Base-by-base conservation (phyloP, 2,113 vertebrate species). In the Urocynchramus pylzowi region DNA sequence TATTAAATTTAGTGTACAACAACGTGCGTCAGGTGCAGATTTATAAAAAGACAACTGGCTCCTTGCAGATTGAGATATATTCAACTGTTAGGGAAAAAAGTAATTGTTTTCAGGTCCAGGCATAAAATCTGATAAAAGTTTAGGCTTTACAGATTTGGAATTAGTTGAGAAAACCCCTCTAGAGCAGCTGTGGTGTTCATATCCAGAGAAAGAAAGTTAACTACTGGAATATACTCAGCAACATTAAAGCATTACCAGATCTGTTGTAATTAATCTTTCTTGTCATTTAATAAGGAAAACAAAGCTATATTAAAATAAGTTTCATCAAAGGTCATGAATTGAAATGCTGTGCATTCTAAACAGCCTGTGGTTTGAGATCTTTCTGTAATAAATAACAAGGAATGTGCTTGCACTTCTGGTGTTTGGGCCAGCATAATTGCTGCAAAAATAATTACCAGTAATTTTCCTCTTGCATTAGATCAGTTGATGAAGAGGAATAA, bases 391-490 rank as follows among this genome's bases (percentile, higher is more conserved):
- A 93, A 95, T 95, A 97, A 84, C 91, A 49, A 84, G 85, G 91
- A 96, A 94, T 95, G 95, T 95, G 87, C 95, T 96, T 97, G 82
- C 94, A 71, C 89, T 96, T 90, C 96, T 27, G 61, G 64, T 83
- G 84, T 92, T 97, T 92, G 89, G 92, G 92, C 94, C 95, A 95
- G 86, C 93, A 70, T 96, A 96, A 94, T 95, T 93, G 84, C 92
- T 83, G 78, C 90, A 65, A 97, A 92, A 95, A 96, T 97, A 97
- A 98, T 98, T 97, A 89, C 91, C 56, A 42, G 91, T 90, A 97
- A 97, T 97, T 97, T 97, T 97, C 96, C 93, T 94, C 92, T 93
- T 97, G 90, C 93, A 93, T 97, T 89, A 94, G 78, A 97, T 96
- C 95, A 71, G 90, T 83, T 94, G 94, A 95, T 94, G 95, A 96